Conservation (phyloP, 2,888 invertebrate genomes). For the Harmothoe impar region DNA sequence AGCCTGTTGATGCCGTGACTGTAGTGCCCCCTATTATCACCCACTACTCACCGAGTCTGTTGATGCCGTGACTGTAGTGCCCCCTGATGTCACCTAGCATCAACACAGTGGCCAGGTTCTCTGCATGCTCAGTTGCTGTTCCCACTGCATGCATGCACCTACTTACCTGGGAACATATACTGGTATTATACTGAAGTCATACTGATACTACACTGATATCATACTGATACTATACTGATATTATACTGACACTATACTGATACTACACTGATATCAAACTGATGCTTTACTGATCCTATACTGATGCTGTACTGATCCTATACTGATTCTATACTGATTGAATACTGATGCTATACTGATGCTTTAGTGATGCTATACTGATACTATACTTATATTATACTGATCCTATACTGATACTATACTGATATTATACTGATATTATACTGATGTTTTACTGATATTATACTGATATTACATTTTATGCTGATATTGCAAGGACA, state of each 20-base stretch:
- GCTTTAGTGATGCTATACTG: not conserved
- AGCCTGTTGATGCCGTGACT: too few relatives aligned
- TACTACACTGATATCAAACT: not conserved
- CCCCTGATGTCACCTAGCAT: conserved; percentile 91
- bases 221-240: too few relatives aligned
- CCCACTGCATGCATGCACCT: conserved; percentile 88
- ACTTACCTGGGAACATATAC: conserved; percentile 76
- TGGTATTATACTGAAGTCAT: too few relatives aligned
- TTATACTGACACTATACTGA: too few relatives aligned
- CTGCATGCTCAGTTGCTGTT: conserved; percentile 87
- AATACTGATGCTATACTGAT: not conserved
- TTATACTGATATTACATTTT: not conserved
- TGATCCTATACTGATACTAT: too few relatives aligned
- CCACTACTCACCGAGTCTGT: conserved; percentile 88
- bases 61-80: conserved; percentile 94
- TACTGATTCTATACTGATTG: not conserved
- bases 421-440: too few relatives aligned
- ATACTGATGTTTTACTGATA: too few relatives aligned
- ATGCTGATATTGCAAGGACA: not conserved
- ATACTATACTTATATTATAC: too few relatives aligned
- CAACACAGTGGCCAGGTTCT: conserved; percentile 88
- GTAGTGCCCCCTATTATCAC: too few relatives aligned
- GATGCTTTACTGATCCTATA: not conserved
- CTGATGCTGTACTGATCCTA: not conserved
- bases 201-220: too few relatives aligned